Evolutionary conservation across 2,888 invertebrate species (phyloP).

Genomic region (Cylloceria caligata): DNA sequence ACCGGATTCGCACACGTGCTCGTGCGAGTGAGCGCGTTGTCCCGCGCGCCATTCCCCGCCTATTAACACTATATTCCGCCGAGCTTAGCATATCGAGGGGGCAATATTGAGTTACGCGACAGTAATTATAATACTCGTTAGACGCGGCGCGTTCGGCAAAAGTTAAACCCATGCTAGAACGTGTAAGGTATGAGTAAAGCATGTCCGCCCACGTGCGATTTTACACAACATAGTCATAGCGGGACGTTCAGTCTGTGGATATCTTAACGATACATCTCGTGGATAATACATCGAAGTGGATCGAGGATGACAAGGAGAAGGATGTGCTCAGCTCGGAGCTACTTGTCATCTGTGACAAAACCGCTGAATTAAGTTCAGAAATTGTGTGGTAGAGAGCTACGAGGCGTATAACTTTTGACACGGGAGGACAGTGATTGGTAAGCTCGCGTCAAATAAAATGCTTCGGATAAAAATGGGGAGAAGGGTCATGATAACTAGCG

Average conservation of each 20-base stretch:
- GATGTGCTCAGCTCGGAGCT: constrained; percentile 5
- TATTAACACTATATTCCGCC: constrained; percentile 84
- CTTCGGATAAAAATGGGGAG: too few species aligned
- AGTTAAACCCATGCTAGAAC: constrained; percentile 65
- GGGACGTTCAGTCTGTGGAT: neutral
- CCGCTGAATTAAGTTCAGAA: neutral
- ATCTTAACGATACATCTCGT: neutral
- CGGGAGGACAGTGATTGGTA: neutral
- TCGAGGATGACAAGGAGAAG: neutral
- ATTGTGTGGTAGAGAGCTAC: neutral
- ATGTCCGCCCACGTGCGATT: constrained; percentile 47
- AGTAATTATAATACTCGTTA: constrained; percentile 84
- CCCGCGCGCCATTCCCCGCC: constrained; percentile 82
- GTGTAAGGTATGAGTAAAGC: neutral
- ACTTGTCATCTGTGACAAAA: constrained; percentile 7
- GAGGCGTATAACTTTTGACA: neutral
- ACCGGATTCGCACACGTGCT: constrained; percentile 3
- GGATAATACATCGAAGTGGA: constrained; percentile 6
- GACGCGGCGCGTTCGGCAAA: constrained; percentile 79
- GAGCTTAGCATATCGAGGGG: constrained; percentile 71
- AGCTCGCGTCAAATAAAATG: too few species aligned
- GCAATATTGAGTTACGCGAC: constrained; percentile 83
- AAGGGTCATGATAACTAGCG: too few species aligned
- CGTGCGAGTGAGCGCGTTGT: constrained; percentile 74
- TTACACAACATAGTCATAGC: neutral